Base-by-base conservation (phyloP, 2,113 vertebrate genomes). In the Pipra filicauda region DNA sequence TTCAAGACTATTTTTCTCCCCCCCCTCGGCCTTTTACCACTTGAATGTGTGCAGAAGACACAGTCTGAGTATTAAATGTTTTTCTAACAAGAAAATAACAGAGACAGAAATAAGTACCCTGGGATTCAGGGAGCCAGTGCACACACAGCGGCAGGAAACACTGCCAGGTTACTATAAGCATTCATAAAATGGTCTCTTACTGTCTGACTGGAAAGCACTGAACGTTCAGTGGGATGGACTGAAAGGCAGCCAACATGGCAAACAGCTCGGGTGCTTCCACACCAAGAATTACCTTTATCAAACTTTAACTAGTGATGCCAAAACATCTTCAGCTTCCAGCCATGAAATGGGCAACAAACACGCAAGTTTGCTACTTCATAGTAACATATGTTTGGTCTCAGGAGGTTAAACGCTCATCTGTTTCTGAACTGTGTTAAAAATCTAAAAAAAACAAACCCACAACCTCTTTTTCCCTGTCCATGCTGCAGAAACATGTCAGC, bases 251-350 rank as follows among this genome's bases (percentile, higher is more conserved):
- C 95, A 93, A 71, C 16, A 18, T 4, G 13, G 41, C 55, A 91
- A 93, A 82, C 15, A 64, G 35, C 33, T 59, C 28, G 44, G 52
- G 39, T 55, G 57, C 35, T 85, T 89, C 76, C 57, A 58, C 0
- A 0, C 31, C 46, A 89, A 24, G 55, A 78, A 86, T 49, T 41
- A 75, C 39, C 61, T 93, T 86, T 91, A 87, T 92, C 76, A 48
- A 57, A 67, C 10, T 78, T 35, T 15, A 73, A 80, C 46, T 55
- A 57, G 52, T 39, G 61, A 81, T 65, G 73, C 81, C 89, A 93
- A 95, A 92, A 92, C 89, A 93, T 81, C 92, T 96, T 81, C 62
- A 59, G 49, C 24, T 65, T 75, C 75, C 31, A 88, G 64, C 71
- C 95, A 87, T 44, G 89, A 86, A 93, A 69, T 26, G 35, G 83